Conservation (phyloP, 2,797 vertebrate genomes). For the Argyrosomus regius region DNA sequence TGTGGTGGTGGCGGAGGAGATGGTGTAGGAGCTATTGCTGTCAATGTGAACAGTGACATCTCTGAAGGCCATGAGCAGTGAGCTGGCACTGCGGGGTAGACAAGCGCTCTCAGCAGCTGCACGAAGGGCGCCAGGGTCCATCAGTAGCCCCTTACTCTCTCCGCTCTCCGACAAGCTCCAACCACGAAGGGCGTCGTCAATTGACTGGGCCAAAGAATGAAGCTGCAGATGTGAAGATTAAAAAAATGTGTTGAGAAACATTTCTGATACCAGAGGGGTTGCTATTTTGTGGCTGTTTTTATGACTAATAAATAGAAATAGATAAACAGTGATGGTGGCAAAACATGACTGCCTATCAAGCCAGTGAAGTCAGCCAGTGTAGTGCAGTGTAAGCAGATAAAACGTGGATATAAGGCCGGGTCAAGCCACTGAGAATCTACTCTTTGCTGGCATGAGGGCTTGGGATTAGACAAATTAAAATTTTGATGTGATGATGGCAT, state of each 20-base stretch:
- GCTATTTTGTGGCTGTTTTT: conserved; percentile 27
- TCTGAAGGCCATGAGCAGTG: conserved; percentile 98
- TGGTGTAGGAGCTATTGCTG: conserved; percentile 95
- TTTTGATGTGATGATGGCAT: not conserved
- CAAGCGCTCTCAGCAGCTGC: conserved; percentile 85
- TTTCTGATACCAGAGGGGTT: conserved; percentile 11
- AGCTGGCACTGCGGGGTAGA: conserved; percentile 93
- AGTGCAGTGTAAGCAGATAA: conserved; percentile 4
- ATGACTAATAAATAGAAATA: conserved; percentile 1
- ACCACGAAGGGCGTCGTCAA: conserved; percentile 96
- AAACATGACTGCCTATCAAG: conserved; percentile 11
- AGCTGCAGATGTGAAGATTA: conserved; percentile 83
- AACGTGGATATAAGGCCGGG: not conserved
- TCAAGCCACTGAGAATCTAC: not conserved
- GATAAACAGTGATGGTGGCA: conserved; percentile 22
- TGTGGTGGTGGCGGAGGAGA: conserved; percentile 91
- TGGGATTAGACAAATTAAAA: not conserved
- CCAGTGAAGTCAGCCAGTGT: not conserved
- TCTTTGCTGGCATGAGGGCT: not conserved
- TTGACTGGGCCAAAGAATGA: conserved; percentile 96
- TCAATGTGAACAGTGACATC: conserved; percentile 99
- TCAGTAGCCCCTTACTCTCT: conserved; percentile 82
- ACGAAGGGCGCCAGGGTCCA: conserved; percentile 82
- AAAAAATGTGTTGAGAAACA: conserved; percentile 3
- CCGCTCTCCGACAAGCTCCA: conserved; percentile 93